phyloP scores from a whole-genome alignment of 2,888 invertebrate genomes.

The Acrocyrtus sp. region DNA sequence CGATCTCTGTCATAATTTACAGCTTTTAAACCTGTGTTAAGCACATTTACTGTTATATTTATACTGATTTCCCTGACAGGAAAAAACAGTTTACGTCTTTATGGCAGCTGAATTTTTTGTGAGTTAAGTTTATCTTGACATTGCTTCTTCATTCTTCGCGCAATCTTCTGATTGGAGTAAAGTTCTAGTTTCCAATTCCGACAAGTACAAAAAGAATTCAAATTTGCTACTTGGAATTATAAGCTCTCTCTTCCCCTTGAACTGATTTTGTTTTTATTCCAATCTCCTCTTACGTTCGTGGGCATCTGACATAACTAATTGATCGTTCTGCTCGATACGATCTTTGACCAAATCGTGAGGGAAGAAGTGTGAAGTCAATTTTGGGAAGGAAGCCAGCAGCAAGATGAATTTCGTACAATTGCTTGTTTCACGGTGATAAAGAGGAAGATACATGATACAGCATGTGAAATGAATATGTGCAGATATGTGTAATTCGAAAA shows the following conservation, averaged over 20 bases:
- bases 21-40: no score
- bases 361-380: background rate
- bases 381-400: slow-evolving; percentile 22
- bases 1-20: no score
- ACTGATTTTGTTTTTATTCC: no score
- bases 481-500: slow-evolving; percentile 1
- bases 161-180: no score
- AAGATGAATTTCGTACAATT: background rate
- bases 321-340: slow-evolving; percentile 36
- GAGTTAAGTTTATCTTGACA: slow-evolving; percentile 37
- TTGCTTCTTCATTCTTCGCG: no score
- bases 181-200: no score
- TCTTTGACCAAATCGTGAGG: slow-evolving; percentile 28
- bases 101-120: slow-evolving; percentile 25
- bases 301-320: slow-evolving; percentile 20
- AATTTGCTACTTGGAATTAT: background rate
- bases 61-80: slow-evolving; percentile 7
- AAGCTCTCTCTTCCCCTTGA: slow-evolving; percentile 34
- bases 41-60: no score
- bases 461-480: no score
- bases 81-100: background rate
- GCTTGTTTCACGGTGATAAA: slow-evolving; percentile 6
- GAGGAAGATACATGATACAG: no score
- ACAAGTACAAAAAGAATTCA: no score
- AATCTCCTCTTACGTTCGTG: no score